Evolutionary conservation across 2,888 invertebrate genomes (phyloP), one percentile per base, ranked within the genome.

Genomic region (Geophilus truncorum): DNA sequence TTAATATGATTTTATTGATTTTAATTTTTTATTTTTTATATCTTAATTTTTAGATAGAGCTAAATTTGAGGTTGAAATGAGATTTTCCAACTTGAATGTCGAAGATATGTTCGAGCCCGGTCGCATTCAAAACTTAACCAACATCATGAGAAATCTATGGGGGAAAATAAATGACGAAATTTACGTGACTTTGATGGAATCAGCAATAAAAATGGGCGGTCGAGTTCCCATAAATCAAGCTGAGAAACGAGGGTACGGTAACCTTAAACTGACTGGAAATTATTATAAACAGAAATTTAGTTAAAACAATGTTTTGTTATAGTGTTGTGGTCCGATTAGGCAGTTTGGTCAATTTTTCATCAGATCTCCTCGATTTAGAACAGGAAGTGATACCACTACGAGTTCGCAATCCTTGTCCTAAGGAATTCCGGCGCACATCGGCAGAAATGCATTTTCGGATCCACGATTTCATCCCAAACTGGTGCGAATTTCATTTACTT

Each of bases 41-140:
- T 2, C 9, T 25, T 30, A 18, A 25, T 78, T 78, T 36, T 23
- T 23, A 79, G 79, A 34, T n/a, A 79, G 32, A 62, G 79, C 79
- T 12, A 79, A 62, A 79, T 25, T 81, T 80, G 83, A 95, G 85
- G 92, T 95, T 5, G 93, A 94, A 85, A 88, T 96, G 85, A 96
- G 96, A 88, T 94, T 96, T 77, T 93, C 95, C 86, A 96, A 96
- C 87, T 88, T 95, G 28, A 95, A 96, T 85, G 93, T 95, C 80
- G 94, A 95, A 83, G 95, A 96, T 85, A 89, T 96, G 85, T 92
- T 96, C 85, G 92, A 94, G 86, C 90, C 89, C 36, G 89, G 90
- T 83, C 90, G 92, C 81, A 92, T 94, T 88, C 91, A 92, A 40
- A 90, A 91, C 36, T 88, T 96, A 4, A 91, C 93, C 83, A 92